These are phyloP conservation scores for Mustela lutreola DNA, from an alignment of 2,113 vertebrate species.

Conservation along the genomic window DNA sequence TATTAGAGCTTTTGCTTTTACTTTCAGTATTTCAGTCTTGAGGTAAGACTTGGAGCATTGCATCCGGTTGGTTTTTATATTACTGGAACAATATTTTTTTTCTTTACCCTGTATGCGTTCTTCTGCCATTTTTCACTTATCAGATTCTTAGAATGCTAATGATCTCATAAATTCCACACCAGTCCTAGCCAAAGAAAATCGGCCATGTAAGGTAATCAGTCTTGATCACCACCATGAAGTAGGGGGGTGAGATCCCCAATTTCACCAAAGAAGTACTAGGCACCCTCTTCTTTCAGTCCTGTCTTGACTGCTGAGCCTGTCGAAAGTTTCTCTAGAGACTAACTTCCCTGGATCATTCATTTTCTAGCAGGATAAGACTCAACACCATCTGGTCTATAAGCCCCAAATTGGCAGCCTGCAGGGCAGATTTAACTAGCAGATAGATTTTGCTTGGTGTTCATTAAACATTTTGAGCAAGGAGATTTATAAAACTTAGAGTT, in stretches of 20 bases:
- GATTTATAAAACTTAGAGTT: not conserved
- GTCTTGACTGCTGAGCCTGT: not conserved
- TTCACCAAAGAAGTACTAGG: not conserved
- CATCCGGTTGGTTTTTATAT: not conserved
- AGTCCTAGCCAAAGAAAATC: not conserved
- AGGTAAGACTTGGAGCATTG: not conserved
- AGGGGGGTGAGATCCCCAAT: not conserved
- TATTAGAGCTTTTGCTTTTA: not conserved
- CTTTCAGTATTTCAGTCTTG: not conserved
- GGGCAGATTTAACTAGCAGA: not conserved
- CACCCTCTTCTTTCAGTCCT: not conserved
- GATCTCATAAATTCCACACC: not conserved
- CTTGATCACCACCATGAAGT: not conserved
- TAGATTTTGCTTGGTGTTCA: not conserved
- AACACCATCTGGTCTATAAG: not conserved
- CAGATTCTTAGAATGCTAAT: not conserved
- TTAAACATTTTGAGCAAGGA: slow-evolving; percentile 30
- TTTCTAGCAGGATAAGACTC: not conserved
- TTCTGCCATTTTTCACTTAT: not conserved
- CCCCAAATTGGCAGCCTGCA: not conserved
- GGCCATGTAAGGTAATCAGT: not conserved
- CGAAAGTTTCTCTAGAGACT: not conserved
- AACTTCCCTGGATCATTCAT: not conserved
- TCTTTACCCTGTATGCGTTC: not conserved
- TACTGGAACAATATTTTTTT: not conserved